Evolutionary conservation across 2,113 vertebrate species (phyloP), one percentile per base, ranked within the genome.

Genomic region (Psettodes erumei): DNA sequence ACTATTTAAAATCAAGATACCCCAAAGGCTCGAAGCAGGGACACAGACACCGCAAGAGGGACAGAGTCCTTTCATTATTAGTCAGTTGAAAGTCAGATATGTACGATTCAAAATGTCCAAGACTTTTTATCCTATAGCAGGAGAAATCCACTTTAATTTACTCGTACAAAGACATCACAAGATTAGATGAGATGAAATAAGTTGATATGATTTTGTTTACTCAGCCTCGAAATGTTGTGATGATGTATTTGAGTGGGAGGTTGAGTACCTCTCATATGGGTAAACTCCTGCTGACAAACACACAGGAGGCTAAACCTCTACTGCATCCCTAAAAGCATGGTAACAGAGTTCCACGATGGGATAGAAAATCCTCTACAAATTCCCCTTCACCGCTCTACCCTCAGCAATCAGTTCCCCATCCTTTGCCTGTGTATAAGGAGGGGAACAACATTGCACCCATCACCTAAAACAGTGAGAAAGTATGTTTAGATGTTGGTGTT

Each of bases 191-290:
- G 51, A 69, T 58, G 30, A 69, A 51, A 67, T 13, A 1, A 62
- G 21, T 74, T 40, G 19, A 48, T 45, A 77, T 70, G 62, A 73
- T 74, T 79, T 72, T 82, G 59, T 88, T 86, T 83, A 83, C 65
- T 55, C 30, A 0, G 64, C 30, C 43, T 67, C 23, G 4, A 64
- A 75, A 67, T 68, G 33, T 25, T 67, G n/a, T 48, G 58, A 67
- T 60, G 68, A 71, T 67, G 58, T 25, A 43, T 71, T 55, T 1
- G 59, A 51, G 45, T 71, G 45, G 53, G 33, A 28, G 27, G 67
- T 40, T 53, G 74, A 79, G 62, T 37, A 4, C 40, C 73, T 86
- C 33, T 60, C 25, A 7, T 78, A 69, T 61, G 72, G 61, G 40
- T 37, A 79, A 71, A 86, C 33, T 62, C 48, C 25, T 8, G 27